These are phyloP conservation scores for Melikaiella ostensackeni DNA, from an alignment of 2,888 invertebrate species.

Conservation along the genomic window DNA sequence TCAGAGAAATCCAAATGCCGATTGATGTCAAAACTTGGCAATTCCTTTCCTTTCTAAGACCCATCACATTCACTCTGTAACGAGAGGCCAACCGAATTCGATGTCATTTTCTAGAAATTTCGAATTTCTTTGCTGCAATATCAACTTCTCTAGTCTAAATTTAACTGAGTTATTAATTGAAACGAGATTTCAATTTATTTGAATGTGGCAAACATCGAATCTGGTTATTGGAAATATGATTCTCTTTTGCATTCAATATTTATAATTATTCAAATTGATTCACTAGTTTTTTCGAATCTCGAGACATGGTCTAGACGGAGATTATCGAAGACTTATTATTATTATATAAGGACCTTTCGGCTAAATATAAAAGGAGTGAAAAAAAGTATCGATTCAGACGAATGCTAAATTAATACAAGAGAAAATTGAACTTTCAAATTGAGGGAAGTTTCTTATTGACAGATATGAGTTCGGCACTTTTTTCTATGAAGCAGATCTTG, in stretches of 20 bases:
- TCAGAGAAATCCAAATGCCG: constrained; percentile 49
- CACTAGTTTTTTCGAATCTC: not conserved
- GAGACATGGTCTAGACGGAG: not conserved
- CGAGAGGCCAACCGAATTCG: not conserved
- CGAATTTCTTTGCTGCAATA: not conserved
- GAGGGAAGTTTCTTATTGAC: not conserved
- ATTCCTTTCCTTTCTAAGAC: constrained; percentile 45
- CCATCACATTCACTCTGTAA: too few species aligned
- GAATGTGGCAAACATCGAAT: too few species aligned
- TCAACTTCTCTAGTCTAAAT: not conserved
- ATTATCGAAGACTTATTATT: not conserved
- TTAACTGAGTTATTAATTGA: not conserved
- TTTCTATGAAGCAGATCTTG: not conserved
- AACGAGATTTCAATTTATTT: not conserved
- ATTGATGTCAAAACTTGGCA: constrained; percentile 51
- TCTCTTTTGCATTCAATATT: not conserved
- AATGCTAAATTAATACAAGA: not conserved
- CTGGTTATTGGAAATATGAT: too few species aligned
- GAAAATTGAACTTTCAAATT: not conserved
- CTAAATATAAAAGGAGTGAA: not conserved
- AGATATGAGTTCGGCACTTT: not conserved
- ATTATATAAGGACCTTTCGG: not conserved
- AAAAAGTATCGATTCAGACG: not conserved
- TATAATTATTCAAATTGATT: not conserved
- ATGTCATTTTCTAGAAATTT: not conserved